These are phyloP conservation scores for Lutraria lutraria DNA, from an alignment of 2,888 invertebrate species.

Conservation along the genomic window DNA sequence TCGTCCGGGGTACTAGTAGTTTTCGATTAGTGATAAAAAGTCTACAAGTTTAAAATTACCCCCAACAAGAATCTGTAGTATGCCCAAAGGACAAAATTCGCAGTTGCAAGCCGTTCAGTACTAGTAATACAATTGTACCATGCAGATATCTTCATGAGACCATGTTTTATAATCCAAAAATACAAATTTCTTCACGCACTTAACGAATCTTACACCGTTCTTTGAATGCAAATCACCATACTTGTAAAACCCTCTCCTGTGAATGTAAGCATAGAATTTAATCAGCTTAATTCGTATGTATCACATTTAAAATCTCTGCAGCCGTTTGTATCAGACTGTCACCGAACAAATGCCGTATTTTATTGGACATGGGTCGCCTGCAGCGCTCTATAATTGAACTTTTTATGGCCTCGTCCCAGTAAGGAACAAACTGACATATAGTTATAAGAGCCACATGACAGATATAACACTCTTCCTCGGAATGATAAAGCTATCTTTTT, in stretches of 20 bases:
- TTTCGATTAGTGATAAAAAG: background rate
- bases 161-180: background rate
- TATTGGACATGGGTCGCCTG: constrained; percentile 23
- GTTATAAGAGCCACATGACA: background rate
- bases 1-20: background rate
- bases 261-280: constrained; percentile 28
- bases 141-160: background rate
- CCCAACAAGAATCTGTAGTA: background rate
- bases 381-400: constrained; percentile 28
- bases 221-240: background rate
- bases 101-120: background rate
- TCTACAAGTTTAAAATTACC: background rate
- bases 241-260: constrained; percentile 17
- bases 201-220: constrained; percentile 1
- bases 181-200: constrained; percentile 18
- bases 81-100: background rate
- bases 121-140: too few relatives aligned
- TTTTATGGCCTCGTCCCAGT: background rate
- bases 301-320: constrained; percentile 22
- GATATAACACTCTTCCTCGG: background rate
- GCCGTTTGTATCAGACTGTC: constrained; percentile 22
- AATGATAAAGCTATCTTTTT: background rate
- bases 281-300: constrained; percentile 36
- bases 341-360: constrained; percentile 14
- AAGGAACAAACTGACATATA: background rate